Base-by-base conservation (phyloP, 2,113 vertebrate species). In the Podarcis cretensis region DNA sequence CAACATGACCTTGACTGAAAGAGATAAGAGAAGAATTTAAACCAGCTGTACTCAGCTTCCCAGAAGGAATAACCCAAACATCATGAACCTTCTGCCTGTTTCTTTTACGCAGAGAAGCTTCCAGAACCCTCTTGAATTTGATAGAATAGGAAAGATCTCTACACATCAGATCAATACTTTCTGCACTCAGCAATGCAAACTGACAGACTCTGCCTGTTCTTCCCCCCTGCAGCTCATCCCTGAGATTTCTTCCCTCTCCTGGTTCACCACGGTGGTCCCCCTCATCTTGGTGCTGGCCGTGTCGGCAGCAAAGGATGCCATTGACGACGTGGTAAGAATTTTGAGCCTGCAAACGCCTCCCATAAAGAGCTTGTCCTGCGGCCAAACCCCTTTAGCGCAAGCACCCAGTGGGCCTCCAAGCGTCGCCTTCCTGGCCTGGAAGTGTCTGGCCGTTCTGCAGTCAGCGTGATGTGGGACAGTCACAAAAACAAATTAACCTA, bases 251-350 rank as follows among this genome's bases (percentile, higher is more conserved):
- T 99, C 98, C 0, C 97, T 99, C 79, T 95, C 98, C 27, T 99
- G 99, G 98, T 99, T 98, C 93, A 99, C 99, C 86, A 99, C 98
- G 0, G 98, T 98, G 59, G 95, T 98, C 66, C 99, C 99, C 6
- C 96, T 99, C 43, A 69, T 98, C 21, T 89, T 99, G 93, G 98
- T 99, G 92, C 93, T 99, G 83, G 83, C 97, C 25, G 97, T 99
- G 23, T 99, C 98, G 0, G 98, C 97, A 6, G 97, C 97, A 66
- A 99, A 99, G 94, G 99, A 99, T 86, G 98, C 98, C 94, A 97
- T 92, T 0, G 99, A 99, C 76, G 99, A 99, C 90, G 92, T 98
- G 78, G 99, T 99, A 94, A 99, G 97, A 81, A 57, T 25, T 7
- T 74, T 77, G 59, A 5, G 5, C 27, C 4, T 6, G 25, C 18